phyloP scores from a whole-genome alignment of 2,888 invertebrate genomes.

The Noctua fimbriata region DNA sequence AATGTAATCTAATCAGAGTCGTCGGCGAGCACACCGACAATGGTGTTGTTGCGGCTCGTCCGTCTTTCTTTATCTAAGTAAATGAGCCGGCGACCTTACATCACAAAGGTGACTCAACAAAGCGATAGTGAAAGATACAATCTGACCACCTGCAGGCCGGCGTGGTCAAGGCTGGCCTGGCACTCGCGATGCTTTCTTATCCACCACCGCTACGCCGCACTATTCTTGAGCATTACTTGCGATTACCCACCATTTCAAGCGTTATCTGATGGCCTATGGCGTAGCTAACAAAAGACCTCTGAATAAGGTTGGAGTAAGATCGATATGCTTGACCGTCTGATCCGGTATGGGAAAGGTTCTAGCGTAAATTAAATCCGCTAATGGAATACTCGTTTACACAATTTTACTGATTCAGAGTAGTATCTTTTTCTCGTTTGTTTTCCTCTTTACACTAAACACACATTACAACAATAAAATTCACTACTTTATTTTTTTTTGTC shows the following conservation, averaged over 20 bases:
- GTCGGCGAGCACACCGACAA: slow-evolving; percentile 42
- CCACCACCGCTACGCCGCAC: slow-evolving; percentile 72
- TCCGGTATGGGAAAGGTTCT: slow-evolving; percentile 64
- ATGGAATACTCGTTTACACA: slow-evolving; percentile 15
- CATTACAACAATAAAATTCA: neutral
- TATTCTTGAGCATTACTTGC: slow-evolving; percentile 86
- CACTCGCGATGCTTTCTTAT: slow-evolving; percentile 75
- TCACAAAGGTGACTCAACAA: slow-evolving; percentile 70
- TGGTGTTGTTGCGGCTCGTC: slow-evolving; percentile 51
- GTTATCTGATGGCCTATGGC: slow-evolving; percentile 86
- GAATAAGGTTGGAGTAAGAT: slow-evolving; percentile 80
- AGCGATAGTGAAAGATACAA: slow-evolving; percentile 77
- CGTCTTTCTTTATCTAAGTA: slow-evolving; percentile 71
- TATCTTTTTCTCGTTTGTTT: neutral
- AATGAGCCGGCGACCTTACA: slow-evolving; percentile 71
- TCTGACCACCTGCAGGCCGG: slow-evolving; percentile 78
- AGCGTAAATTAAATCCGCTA: slow-evolving; percentile 50
- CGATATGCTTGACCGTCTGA: slow-evolving; percentile 77
- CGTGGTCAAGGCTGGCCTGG: slow-evolving; percentile 81
- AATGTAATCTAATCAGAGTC: slow-evolving; percentile 60
- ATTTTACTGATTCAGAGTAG: neutral
- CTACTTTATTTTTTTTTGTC: neutral
- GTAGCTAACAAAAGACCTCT: slow-evolving; percentile 81
- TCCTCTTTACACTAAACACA: neutral
- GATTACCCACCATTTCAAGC: slow-evolving; percentile 81